Evolutionary conservation across 2,888 invertebrate genomes (phyloP).

Genomic region (Caenorhabditis sp.): DNA sequence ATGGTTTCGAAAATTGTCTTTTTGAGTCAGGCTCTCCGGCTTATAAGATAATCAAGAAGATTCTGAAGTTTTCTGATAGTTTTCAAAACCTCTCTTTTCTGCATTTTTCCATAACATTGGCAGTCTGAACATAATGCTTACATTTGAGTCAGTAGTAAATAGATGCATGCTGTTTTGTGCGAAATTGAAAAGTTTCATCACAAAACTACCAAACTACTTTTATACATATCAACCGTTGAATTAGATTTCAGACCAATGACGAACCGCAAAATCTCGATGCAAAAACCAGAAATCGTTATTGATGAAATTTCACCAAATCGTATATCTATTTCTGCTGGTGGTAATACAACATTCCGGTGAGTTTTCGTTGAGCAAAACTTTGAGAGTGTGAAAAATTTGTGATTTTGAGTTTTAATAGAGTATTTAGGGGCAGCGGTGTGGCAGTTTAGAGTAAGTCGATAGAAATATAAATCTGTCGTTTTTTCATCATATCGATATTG

Average conservation of each 20-base stretch:
- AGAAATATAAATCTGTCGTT: slow-evolving; percentile 2
- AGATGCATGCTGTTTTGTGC: too few relatives aligned
- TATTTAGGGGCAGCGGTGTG: background rate
- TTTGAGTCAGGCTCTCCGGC: too few relatives aligned
- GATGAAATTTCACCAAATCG: slow-evolving; percentile 65
- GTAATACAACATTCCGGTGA: slow-evolving; percentile 67
- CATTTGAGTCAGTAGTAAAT: too few relatives aligned
- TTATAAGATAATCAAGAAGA: too few relatives aligned
- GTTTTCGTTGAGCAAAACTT: background rate
- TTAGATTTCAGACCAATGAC: slow-evolving; percentile 46
- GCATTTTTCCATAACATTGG: too few relatives aligned
- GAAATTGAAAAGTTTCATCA: too few relatives aligned
- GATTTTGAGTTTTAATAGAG: background rate
- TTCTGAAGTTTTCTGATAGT: too few relatives aligned
- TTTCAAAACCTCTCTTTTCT: too few relatives aligned
- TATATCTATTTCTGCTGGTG: slow-evolving; percentile 67
- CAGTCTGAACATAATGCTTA: too few relatives aligned
- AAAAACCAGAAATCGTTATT: slow-evolving; percentile 68
- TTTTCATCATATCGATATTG: background rate
- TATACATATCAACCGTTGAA: background rate
- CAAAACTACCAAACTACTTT: too few relatives aligned
- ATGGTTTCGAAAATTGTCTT: too few relatives aligned
- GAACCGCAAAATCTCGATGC: slow-evolving; percentile 60
- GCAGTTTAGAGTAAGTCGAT: slow-evolving; percentile 9
- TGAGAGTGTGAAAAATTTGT: background rate